A percentile compares a stretch with the other conserved stretches of the same genome.
Conservation (phyloP, 2,113 vertebrate genomes). For the Hippocampus comes region DNA sequence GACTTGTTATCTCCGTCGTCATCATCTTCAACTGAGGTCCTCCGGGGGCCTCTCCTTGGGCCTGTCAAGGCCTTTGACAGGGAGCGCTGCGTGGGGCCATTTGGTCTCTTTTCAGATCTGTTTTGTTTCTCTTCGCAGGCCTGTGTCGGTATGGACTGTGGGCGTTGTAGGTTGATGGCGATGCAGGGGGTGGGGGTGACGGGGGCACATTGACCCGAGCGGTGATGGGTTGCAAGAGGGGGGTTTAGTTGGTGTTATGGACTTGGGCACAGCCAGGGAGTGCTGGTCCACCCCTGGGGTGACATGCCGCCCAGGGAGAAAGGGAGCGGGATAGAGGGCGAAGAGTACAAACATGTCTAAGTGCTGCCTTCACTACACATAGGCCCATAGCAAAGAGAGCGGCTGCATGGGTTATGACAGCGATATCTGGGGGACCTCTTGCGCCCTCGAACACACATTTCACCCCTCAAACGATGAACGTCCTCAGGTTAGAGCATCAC, state of each 20-base stretch:
- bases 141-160: slow-evolving; percentile 57
- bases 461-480: slow-evolving; percentile 51
- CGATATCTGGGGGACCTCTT: slow-evolving; percentile 65
- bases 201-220: slow-evolving; percentile 59
- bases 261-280: slow-evolving; percentile 65
- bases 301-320: slow-evolving; percentile 63
- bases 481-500: slow-evolving; percentile 51
- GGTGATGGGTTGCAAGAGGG: slow-evolving; percentile 38
- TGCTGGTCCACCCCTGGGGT: slow-evolving; percentile 58
- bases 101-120: slow-evolving; percentile 69
- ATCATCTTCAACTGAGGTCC: slow-evolving; percentile 56
- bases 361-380: slow-evolving; percentile 77
- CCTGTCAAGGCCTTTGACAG: slow-evolving; percentile 66
- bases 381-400: slow-evolving; percentile 63
- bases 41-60: slow-evolving; percentile 50
- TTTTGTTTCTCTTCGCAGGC: slow-evolving; percentile 69
- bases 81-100: slow-evolving; percentile 55
- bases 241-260: slow-evolving; percentile 65
- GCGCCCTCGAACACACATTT: slow-evolving; percentile 63
- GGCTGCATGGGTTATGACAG: slow-evolving; percentile 74
- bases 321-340: slow-evolving; percentile 66
- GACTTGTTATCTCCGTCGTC: slow-evolving; percentile 61
- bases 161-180: slow-evolving; percentile 46
- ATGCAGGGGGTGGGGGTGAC: slow-evolving; percentile 26
- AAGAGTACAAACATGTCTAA: slow-evolving; percentile 78